These are phyloP conservation scores for Macquaria ambigua DNA, from an alignment of 2,113 vertebrate genomes.

Conservation along the genomic window DNA sequence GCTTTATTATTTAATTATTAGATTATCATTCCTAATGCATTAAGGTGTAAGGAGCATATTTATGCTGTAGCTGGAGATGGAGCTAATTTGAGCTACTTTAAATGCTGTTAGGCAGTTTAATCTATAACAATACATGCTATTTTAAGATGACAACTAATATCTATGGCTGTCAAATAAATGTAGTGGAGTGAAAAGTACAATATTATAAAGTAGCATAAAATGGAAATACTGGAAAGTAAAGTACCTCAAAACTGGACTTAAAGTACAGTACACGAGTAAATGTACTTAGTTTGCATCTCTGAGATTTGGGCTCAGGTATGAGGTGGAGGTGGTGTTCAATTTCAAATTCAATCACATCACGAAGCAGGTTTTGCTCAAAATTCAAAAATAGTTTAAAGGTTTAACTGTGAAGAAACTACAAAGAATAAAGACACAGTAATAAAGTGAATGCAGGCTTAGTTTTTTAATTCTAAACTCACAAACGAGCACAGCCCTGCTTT, in stretches of 20 bases:
- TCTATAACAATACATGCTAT: neutral
- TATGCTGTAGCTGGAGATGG: neutral
- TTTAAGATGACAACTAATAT: slow-evolving; percentile 2
- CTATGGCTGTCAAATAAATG: neutral
- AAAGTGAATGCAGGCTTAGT: neutral
- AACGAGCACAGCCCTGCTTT: neutral
- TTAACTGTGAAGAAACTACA: neutral
- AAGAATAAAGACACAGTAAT: neutral
- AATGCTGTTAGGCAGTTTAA: neutral
- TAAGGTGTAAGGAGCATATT: neutral
- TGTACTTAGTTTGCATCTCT: neutral
- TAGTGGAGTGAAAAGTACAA: neutral
- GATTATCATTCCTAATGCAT: neutral
- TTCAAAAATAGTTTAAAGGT: neutral
- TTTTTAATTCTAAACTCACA: neutral
- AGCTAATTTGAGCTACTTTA: neutral
- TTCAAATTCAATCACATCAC: neutral
- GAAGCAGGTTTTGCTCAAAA: neutral
- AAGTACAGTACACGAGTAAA: too few relatives aligned
- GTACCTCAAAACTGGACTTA: neutral
- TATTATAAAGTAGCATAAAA: neutral
- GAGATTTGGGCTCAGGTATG: neutral
- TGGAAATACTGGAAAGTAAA: neutral
- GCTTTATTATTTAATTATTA: neutral
- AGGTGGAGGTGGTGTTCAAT: neutral